Conservation (phyloP, 2,113 vertebrate species). For the Chaetodon auriga region DNA sequence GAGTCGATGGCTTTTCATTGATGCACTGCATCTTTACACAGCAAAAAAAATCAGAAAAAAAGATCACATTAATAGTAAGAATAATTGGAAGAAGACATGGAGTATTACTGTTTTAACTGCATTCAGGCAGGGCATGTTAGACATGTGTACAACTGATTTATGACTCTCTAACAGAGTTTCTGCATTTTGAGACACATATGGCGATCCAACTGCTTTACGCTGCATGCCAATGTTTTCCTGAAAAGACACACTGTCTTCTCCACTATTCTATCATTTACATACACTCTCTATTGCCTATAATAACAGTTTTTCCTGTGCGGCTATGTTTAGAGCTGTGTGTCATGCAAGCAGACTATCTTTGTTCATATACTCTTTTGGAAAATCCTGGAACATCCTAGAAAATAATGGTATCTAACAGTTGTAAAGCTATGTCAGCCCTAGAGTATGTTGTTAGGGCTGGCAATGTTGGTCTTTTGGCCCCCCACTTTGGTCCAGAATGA, state of each 20-base stretch:
- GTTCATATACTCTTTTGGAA: not conserved
- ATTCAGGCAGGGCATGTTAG: constrained; percentile 6
- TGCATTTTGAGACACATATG: constrained; percentile 46
- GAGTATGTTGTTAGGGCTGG: too few relatives aligned
- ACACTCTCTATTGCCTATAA: not conserved
- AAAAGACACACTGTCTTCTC: constrained; percentile 31
- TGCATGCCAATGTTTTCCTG: constrained; percentile 35
- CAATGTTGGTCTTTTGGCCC: not conserved
- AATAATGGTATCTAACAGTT: not conserved
- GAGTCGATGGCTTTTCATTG: not conserved
- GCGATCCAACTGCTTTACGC: constrained; percentile 42
- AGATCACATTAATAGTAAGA: not conserved
- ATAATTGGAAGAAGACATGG: not conserved
- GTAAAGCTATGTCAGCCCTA: too few relatives aligned
- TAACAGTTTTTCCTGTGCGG: not conserved
- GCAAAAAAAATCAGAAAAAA: constrained; percentile 2
- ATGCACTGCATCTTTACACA: not conserved
- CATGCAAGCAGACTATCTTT: not conserved
- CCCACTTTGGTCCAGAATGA: too few relatives aligned
- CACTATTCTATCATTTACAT: constrained; percentile 10
- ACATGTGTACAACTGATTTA: constrained; percentile 14
- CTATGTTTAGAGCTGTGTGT: not conserved
- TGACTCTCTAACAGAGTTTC: constrained; percentile 34
- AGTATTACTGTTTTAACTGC: not conserved
- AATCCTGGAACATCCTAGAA: not conserved